Evolutionary conservation across 2,113 vertebrate genomes (phyloP), one percentile per base, ranked within the genome.

Genomic region (Ptychochromis oligacanthus): DNA sequence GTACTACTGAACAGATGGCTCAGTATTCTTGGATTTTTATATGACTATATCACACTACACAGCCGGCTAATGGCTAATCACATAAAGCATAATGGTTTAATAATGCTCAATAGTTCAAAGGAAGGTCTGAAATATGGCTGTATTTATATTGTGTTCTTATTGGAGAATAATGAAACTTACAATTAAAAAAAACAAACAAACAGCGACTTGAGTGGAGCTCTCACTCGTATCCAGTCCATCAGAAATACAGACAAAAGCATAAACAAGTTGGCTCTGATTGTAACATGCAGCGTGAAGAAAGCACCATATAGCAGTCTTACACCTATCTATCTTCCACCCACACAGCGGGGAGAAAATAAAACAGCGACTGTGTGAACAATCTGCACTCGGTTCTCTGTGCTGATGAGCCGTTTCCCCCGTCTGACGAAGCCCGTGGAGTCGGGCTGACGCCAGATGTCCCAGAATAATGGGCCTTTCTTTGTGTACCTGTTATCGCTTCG

Each of bases 1-100:
- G 60, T 38, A 58, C 70, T 12, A 64, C 55, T 59, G 74, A 91
- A 83, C 90, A 92, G 91, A 93, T 93, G 91, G 88, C 46, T 57
- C 18, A 40, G 59, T 80, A 52, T 70, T 84, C 40, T 62, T 59
- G 31, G n/a, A 64, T 67, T 91, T 86, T 82, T 70, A 86, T 84
- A 12, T 79, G 77, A 22, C 22, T 17, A 18, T 9, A n/a, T 4
- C 49, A 36, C 67, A 46, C 58, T 65, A 70, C 84, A 77, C 90
- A 82, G 90, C 54, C 54, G 28, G 84, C 58, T 91, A 86, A 92
- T 82, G 84, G 88, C 82, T 91, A 77, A 86, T 84, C 74, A 81
- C 49, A 64, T 67, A 10, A 87, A 89, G 52, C 62, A 28, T 77
- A 88, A 87, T 79, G 52, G 62, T 77, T 56, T 88, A 82, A 82